Evolutionary conservation across 2,797 vertebrate genomes (phyloP), one percentile per base, ranked within the genome.

Genomic region (Melanotaenia maccullochi): DNA sequence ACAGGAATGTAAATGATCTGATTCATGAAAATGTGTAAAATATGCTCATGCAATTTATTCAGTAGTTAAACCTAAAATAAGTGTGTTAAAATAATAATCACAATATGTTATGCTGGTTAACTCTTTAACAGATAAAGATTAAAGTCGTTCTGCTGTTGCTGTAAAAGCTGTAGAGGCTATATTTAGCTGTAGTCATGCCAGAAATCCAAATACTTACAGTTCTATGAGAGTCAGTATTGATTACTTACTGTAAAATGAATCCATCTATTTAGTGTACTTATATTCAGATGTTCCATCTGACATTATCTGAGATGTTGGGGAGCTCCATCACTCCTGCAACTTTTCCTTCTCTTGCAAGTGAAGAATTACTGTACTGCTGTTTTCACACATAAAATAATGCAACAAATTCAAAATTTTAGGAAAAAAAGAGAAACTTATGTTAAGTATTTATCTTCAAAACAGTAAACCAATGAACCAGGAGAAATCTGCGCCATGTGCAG

Each of bases 361-460:
- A 49, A 49, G 44, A 47, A 47, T n/a, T 8, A n/a, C 7, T 47
- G 18, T 47, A 1, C 1, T 18, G 8, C 7, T 49, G 20, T 22
- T 25, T 52, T 24, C 11, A 52, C 4, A 9, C 9, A 52, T 13
- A 25, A 52, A 24, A 25, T 25, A 24, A 24, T 52, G 1, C 4
- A 13, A 13, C 22, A 24, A 52, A 25, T 52, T 52, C 3, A 0
- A 25, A 3, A 52, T 25, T 24, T 52, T 12, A 8, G n/a, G 22
- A 20, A 1, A 49, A 49, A 49, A 49, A 49, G 1, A 1, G 5
- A 47, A 49, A 22, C 44, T 49, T 49, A 22, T 49, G 20, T 22
- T 3, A 32, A 33, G 9, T 58, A 20, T 25, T 60, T 71, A 40
- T 75, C 20, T 40, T 42, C 52, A 51, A 79, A 76, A 35, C 44